phyloP scores from a whole-genome alignment of 2,888 invertebrate species.

The Steromphala cineraria region DNA sequence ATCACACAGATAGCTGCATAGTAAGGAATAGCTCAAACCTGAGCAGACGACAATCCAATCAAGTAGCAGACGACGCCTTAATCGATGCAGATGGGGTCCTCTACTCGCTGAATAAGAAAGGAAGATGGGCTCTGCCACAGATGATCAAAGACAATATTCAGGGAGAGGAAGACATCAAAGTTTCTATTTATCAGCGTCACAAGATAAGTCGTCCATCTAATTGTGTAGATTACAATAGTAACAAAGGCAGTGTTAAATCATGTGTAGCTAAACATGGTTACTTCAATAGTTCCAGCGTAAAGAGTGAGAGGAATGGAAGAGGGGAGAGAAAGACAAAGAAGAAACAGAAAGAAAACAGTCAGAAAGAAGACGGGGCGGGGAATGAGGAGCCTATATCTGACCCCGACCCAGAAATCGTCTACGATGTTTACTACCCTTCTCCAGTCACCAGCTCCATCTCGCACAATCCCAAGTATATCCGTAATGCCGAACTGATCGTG shows the following conservation, averaged over 20 bases:
- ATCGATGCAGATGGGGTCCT: not conserved
- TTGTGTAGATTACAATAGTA: slow-evolving; percentile 37
- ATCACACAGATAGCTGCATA: slow-evolving; percentile 31
- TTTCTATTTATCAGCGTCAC: slow-evolving; percentile 46
- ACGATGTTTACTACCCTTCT: slow-evolving; percentile 46
- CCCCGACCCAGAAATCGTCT: slow-evolving; percentile 34
- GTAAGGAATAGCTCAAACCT: slow-evolving; percentile 17
- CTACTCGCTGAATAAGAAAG: slow-evolving; percentile 27
- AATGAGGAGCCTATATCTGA: not conserved
- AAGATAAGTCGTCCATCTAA: slow-evolving; percentile 38
- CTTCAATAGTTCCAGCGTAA: not conserved
- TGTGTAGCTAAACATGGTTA: slow-evolving; percentile 8
- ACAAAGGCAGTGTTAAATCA: slow-evolving; percentile 26
- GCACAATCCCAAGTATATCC: slow-evolving; percentile 46
- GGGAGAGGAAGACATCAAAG: slow-evolving; percentile 33
- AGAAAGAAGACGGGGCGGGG: not conserved
- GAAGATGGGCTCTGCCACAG: slow-evolving; percentile 20
- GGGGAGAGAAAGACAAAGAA: not conserved
- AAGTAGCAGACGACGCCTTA: not conserved
- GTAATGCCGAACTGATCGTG: not conserved
- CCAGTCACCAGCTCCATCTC: slow-evolving; percentile 45
- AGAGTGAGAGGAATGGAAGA: not conserved
- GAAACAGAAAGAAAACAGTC: not conserved
- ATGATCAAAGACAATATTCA: slow-evolving; percentile 23
- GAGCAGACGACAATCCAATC: not conserved